phyloP scores from a whole-genome alignment of 2,113 vertebrate genomes.

The Glaucidium brasilianum region DNA sequence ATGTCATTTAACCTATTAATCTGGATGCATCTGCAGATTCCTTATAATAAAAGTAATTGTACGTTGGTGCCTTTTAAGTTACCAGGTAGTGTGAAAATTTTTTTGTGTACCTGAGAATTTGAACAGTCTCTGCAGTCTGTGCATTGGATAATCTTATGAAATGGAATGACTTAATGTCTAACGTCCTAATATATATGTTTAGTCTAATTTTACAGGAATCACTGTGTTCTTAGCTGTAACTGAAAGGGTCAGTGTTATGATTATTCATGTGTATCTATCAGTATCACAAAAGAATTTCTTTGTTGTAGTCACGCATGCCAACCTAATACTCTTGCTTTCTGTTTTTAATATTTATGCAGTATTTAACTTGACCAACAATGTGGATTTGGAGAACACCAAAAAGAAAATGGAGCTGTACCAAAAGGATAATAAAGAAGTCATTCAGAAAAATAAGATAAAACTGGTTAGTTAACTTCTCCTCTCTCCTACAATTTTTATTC shows the following conservation, averaged over 20 bases:
- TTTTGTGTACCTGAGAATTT: background rate
- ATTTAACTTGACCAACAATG: constrained; percentile 93
- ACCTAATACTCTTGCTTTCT: constrained; percentile 16
- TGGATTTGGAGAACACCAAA: constrained; percentile 93
- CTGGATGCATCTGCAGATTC: background rate
- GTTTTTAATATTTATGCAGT: constrained; percentile 74
- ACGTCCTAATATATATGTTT: background rate
- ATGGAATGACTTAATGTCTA: background rate
- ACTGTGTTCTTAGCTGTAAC: background rate
- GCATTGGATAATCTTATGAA: background rate
- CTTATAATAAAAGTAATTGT: background rate
- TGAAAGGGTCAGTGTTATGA: background rate
- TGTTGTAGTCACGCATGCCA: background rate
- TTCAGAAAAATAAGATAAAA: constrained; percentile 95
- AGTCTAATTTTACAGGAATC: background rate
- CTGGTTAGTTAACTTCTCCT: constrained; percentile 79
- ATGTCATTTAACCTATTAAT: background rate
- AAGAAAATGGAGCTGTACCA: constrained; percentile 95
- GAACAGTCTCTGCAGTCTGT: background rate
- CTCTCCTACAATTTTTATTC: background rate
- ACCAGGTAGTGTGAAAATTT: background rate
- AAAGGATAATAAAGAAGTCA: constrained; percentile 92
- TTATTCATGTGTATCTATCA: background rate
- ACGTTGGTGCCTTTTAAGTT: background rate
- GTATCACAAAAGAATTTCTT: background rate